phyloP scores from a whole-genome alignment of 2,888 invertebrate genomes.

The Nemotelus nigrinus region DNA sequence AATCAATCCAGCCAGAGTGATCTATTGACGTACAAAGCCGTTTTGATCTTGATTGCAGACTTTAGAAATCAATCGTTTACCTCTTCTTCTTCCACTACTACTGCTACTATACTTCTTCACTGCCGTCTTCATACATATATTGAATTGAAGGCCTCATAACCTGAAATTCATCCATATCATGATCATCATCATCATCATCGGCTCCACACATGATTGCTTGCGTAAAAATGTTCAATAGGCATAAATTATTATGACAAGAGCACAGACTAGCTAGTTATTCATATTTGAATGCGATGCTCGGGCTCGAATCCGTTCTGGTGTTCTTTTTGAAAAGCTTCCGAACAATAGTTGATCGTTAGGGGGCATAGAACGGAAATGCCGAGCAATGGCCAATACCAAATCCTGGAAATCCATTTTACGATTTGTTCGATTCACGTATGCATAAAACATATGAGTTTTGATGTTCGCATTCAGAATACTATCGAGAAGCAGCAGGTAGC shows the following conservation, averaged over 20 bases:
- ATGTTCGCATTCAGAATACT: conserved; percentile 16
- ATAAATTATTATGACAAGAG: conserved; percentile 41
- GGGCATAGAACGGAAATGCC: conserved; percentile 40
- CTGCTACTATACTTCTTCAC: too few relatives aligned
- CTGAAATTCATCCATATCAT: conserved; percentile 37
- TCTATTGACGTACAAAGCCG: conserved; percentile 32
- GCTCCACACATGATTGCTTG: conserved; percentile 1
- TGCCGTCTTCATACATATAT: too few relatives aligned
- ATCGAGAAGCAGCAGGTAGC: not conserved
- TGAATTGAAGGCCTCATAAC: conserved; percentile 28
- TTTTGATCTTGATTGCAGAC: conserved; percentile 42
- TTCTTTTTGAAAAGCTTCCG: conserved; percentile 31
- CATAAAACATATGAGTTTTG: not conserved
- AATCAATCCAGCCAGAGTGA: not conserved
- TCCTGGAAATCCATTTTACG: conserved; percentile 40
- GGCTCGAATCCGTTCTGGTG: conserved; percentile 11
- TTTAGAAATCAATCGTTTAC: conserved; percentile 35
- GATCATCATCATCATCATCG: conserved; percentile 7
- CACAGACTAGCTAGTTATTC: conserved; percentile 31
- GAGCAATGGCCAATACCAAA: conserved; percentile 28
- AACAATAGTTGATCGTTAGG: conserved; percentile 42
- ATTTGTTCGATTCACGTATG: conserved; percentile 15
- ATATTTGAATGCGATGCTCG: conserved; percentile 12
- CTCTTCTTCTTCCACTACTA: not conserved
- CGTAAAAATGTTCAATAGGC: conserved; percentile 33